A percentile compares a stretch with the other conserved stretches of the same genome.
Evolutionary conservation across 2,888 invertebrate species (phyloP).

Genomic region (Agrochola lychnidis): DNA sequence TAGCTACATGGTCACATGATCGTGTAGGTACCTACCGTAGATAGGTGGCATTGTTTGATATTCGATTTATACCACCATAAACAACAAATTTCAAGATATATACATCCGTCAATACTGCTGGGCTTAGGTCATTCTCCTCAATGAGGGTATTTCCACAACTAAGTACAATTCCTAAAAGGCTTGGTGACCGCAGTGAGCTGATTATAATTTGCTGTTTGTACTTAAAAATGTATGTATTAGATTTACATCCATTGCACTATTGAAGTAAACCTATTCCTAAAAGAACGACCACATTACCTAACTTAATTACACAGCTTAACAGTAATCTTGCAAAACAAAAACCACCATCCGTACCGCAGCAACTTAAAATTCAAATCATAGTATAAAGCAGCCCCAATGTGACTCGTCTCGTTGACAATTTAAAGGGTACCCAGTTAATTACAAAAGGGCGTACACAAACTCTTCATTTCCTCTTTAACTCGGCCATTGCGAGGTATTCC

Average conservation of each 20-base stretch:
- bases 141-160: neutral
- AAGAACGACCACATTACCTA: neutral
- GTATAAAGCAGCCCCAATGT: slow-evolving; percentile 29
- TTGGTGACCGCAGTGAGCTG: no score
- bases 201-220: neutral
- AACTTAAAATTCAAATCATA: slow-evolving; percentile 56
- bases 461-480: slow-evolving; percentile 59
- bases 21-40: neutral
- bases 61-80: neutral
- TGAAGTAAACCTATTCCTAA: neutral
- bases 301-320: neutral
- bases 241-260: neutral
- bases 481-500: slow-evolving; percentile 60
- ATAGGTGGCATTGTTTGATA: neutral
- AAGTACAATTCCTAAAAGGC: neutral
- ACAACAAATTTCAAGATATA: no score
- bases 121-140: neutral
- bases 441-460: slow-evolving; percentile 60
- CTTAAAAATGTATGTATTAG: no score
- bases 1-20: no score
- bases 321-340: slow-evolving; percentile 23
- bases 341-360: neutral
- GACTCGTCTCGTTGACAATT: slow-evolving; percentile 56
- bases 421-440: slow-evolving; percentile 61
- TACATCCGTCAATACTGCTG: neutral